These are phyloP conservation scores for Drosophila punjabiensis DNA, from an alignment of 1,140 invertebrate species.

Conservation along the genomic window DNA sequence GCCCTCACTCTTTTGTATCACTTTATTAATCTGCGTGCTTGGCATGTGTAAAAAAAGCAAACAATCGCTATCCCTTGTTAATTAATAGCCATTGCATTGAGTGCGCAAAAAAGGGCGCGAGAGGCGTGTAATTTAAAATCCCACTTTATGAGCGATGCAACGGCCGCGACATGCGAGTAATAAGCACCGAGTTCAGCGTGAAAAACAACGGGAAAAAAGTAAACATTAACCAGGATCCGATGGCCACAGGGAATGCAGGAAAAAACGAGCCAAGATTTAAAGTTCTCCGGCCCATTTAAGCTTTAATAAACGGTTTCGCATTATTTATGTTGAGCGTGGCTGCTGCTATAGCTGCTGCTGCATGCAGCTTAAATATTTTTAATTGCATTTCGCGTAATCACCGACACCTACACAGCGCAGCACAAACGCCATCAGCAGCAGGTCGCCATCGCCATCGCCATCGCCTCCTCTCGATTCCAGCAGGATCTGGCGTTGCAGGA, in stretches of 20 bases:
- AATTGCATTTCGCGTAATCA: conserved; percentile 83
- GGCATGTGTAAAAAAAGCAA: conserved; percentile 48
- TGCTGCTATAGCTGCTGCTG: conserved; percentile 29
- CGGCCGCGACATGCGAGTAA: conserved; percentile 42
- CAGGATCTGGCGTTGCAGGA: background rate
- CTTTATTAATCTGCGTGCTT: conserved; percentile 55
- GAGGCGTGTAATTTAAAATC: conserved; percentile 47
- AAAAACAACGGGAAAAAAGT: conserved; percentile 34
- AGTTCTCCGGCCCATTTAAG: conserved; percentile 43
- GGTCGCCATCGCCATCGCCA: conserved; percentile 13
- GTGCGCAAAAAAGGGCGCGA: conserved; percentile 41
- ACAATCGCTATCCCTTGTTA: conserved; percentile 61
- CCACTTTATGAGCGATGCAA: conserved; percentile 51
- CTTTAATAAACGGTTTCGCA: conserved; percentile 65
- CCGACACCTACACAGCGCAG: conserved; percentile 67
- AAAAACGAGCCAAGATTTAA: conserved; percentile 18
- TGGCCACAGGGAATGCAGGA: conserved; percentile 25
- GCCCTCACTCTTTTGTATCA: conserved; percentile 23
- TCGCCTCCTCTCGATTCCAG: conserved; percentile 7
- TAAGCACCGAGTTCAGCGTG: conserved; percentile 45
- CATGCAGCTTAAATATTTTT: conserved; percentile 81
- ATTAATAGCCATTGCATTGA: conserved; percentile 75
- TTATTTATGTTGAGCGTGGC: conserved; percentile 46
- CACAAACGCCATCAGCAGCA: conserved; percentile 38
- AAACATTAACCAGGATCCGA: conserved; percentile 47